Evolutionary conservation across 2,797 vertebrate genomes (phyloP).

Genomic region (Schizopygopsis pylzovi): DNA sequence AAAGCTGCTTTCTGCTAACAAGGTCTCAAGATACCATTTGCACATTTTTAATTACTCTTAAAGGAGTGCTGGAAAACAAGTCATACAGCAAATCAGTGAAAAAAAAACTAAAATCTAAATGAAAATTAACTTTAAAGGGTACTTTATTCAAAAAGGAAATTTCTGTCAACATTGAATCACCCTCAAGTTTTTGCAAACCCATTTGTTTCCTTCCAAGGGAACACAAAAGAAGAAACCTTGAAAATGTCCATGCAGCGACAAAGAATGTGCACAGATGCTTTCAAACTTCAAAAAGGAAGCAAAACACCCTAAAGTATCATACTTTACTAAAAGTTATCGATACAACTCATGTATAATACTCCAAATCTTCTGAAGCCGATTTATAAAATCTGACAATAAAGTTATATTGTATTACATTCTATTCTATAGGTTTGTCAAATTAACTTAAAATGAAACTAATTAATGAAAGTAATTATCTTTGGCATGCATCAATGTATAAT

Average conservation of each 20-base stretch:
- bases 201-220: not conserved
- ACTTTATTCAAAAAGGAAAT: not conserved
- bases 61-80: not conserved
- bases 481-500: no score
- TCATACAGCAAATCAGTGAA: not conserved
- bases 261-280: not conserved
- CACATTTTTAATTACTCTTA: conserved; percentile 35
- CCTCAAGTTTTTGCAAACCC: not conserved
- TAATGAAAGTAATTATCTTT: not conserved
- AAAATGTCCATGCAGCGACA: not conserved
- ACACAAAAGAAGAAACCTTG: not conserved
- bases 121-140: not conserved
- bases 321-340: not conserved
- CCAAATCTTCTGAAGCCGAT: not conserved
- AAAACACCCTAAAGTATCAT: not conserved
- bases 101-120: not conserved
- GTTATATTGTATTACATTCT: no score
- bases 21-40: conserved; percentile 37
- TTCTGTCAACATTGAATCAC: not conserved
- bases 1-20: conserved; percentile 34
- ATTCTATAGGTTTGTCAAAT: not conserved
- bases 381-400: no score
- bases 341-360: not conserved
- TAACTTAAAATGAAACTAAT: not conserved
- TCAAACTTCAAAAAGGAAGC: not conserved